phyloP scores from a whole-genome alignment of 2,113 vertebrate species.

The Gnathonemus longibarbis region DNA sequence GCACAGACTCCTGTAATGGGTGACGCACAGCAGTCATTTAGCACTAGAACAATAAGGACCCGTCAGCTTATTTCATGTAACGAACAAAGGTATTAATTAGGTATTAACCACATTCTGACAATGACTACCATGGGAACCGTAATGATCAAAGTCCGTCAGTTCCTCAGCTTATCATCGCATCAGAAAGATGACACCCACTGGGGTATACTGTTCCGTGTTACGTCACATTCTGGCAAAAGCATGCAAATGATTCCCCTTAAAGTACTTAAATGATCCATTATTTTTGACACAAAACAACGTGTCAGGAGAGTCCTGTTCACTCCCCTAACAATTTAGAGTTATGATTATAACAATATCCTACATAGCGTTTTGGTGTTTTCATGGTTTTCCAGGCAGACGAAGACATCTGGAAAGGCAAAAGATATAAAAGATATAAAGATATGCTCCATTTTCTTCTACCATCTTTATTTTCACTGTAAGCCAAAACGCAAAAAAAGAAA shows the following conservation, averaged over 20 bases:
- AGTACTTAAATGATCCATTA: not conserved
- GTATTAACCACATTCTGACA: not conserved
- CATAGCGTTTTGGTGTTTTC: not conserved
- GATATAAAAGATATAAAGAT: not conserved
- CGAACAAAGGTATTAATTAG: not conserved
- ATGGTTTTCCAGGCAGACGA: not conserved
- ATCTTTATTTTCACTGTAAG: constrained; percentile 29
- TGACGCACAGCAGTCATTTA: not conserved
- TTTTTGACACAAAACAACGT: not conserved
- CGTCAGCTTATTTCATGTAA: not conserved
- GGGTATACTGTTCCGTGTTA: not conserved
- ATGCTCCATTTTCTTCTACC: constrained; percentile 6
- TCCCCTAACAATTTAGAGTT: not conserved
- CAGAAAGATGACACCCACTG: not conserved
- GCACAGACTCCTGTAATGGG: not conserved
- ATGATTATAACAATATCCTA: not conserved
- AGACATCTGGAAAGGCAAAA: not conserved
- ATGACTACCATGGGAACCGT: not conserved
- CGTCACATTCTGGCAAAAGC: not conserved
- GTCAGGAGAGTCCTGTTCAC: not conserved
- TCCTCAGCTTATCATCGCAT: not conserved
- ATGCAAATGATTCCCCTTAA: not conserved
- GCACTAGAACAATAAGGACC: not conserved
- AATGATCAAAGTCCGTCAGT: not conserved
- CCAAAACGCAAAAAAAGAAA: constrained; percentile 37